Conservation (phyloP, 2,113 vertebrate genomes). For the Riparia riparia region DNA sequence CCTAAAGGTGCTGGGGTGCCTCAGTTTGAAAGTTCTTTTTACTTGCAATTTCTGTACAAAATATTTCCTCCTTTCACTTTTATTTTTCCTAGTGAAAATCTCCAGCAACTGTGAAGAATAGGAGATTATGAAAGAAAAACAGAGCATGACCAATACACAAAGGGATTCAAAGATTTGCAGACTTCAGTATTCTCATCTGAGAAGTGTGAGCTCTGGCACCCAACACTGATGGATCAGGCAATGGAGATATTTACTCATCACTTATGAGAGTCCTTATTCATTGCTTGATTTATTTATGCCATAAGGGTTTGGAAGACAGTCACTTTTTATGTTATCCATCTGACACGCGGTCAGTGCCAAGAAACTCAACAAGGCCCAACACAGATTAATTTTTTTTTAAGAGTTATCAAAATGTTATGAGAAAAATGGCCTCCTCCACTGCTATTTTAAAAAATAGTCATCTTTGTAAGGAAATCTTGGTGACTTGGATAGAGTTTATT, state of each 20-base stretch:
- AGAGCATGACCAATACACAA: not conserved
- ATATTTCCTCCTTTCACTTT: not conserved
- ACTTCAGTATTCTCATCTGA: not conserved
- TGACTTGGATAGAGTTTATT: not conserved
- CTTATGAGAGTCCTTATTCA: not conserved
- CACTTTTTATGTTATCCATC: not conserved
- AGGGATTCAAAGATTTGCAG: not conserved
- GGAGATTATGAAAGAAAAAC: not conserved
- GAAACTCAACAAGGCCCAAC: not conserved
- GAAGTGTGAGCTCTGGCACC: not conserved
- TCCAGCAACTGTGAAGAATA: not conserved
- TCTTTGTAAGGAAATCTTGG: not conserved
- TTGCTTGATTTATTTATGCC: not conserved
- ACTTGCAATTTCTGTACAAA: not conserved
- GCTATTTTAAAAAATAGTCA: not conserved
- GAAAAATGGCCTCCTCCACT: not conserved
- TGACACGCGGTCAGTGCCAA: not conserved
- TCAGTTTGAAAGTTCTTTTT: not conserved
- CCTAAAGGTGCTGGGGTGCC: not conserved
- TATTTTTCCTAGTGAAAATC: not conserved
- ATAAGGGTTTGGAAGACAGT: not conserved
- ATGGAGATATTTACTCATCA: not conserved
- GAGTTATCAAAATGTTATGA: not conserved
- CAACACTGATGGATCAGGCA: not conserved
- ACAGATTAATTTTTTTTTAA: not conserved